A percentile compares a stretch with the other conserved stretches of the same genome.
These are phyloP conservation scores for Chesias legatella DNA, from an alignment of 2,888 invertebrate species.

Conservation along the genomic window DNA sequence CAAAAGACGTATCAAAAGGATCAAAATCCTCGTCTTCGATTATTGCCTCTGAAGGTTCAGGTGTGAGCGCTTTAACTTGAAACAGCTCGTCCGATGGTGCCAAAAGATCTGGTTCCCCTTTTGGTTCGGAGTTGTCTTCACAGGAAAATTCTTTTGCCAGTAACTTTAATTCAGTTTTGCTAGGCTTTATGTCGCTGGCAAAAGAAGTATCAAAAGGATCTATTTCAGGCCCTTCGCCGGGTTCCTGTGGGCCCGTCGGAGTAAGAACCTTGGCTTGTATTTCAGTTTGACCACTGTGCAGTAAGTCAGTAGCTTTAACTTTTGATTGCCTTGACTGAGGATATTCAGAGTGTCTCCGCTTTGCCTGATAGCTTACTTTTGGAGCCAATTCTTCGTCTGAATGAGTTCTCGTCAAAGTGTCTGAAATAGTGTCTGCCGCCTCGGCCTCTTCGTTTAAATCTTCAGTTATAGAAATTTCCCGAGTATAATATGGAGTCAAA, in stretches of 20 bases:
- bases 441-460: constrained; percentile 78
- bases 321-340: constrained; percentile 46
- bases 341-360: constrained; percentile 77
- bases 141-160: constrained; percentile 88
- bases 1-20: constrained; percentile 93
- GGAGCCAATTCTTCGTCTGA: constrained; percentile 84
- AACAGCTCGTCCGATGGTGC: constrained; percentile 79
- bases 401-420: constrained; percentile 74
- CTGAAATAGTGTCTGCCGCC: constrained; percentile 85
- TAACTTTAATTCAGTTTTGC: constrained; percentile 88
- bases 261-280: constrained; percentile 84
- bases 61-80: constrained; percentile 86
- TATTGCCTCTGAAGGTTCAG: constrained; percentile 69
- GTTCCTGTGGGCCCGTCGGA: constrained; percentile 48
- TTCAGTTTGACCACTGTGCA: constrained; percentile 52
- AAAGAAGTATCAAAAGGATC: constrained; percentile 95
- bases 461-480: constrained; percentile 81
- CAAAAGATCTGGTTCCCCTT: constrained; percentile 67
- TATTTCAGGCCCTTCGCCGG: constrained; percentile 63
- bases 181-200: constrained; percentile 86
- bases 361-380: constrained; percentile 58
- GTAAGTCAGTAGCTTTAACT: constrained; percentile 55
- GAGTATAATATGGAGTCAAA: constrained; percentile 89
- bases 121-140: constrained; percentile 49
- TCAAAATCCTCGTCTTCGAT: constrained; percentile 76